These are phyloP conservation scores for Cremastinae sp. DNA, from an alignment of 2,888 invertebrate species.

Conservation along the genomic window DNA sequence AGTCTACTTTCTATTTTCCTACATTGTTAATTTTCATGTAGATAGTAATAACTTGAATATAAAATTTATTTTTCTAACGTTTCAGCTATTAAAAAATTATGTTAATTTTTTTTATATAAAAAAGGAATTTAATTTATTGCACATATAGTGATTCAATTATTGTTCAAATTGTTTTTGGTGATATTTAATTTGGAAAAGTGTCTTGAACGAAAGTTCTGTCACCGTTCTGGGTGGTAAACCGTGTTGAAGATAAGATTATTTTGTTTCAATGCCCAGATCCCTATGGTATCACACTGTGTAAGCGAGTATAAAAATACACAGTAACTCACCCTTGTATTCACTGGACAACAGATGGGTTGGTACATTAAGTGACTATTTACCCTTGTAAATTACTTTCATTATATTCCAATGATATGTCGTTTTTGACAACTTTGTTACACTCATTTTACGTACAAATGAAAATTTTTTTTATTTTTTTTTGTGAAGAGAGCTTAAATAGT, in stretches of 20 bases:
- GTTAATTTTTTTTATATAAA: no score
- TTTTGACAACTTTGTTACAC: background rate
- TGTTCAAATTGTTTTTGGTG: no score
- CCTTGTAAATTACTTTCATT: constrained; percentile 53
- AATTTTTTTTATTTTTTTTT: background rate
- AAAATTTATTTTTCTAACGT: no score
- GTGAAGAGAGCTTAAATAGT: background rate
- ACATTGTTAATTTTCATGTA: no score
- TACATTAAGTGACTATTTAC: constrained; percentile 37
- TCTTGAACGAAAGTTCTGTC: background rate
- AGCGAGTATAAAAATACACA: constrained; percentile 11
- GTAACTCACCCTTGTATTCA: constrained; percentile 20
- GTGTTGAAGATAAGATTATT: constrained; percentile 57
- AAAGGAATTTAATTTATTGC: no score
- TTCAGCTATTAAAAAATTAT: no score
- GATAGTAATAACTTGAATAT: no score
- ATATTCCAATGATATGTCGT: background rate
- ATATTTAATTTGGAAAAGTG: no score
- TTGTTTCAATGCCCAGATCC: constrained; percentile 47
- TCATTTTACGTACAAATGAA: background rate
- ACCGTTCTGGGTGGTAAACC: constrained; percentile 17
- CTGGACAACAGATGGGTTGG: constrained; percentile 43
- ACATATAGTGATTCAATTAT: no score
- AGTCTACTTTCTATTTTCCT: no score
- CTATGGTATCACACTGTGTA: constrained; percentile 45